phyloP scores from a whole-genome alignment of 2,797 vertebrate genomes.

The Sparus aurata region DNA sequence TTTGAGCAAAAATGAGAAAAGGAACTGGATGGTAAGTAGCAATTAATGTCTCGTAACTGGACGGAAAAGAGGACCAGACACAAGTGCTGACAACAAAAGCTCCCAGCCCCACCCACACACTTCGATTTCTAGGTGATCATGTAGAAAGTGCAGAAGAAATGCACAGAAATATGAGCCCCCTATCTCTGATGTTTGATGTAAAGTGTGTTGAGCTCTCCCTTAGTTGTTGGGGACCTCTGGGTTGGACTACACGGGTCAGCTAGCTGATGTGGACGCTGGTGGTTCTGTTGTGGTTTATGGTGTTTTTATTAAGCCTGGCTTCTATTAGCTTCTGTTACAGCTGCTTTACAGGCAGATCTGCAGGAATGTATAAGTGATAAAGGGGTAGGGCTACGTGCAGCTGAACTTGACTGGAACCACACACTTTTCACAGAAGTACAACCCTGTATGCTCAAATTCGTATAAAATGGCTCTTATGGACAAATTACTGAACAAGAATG shows the following conservation, averaged over 20 bases:
- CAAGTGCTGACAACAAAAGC: not conserved
- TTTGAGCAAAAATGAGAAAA: not conserved
- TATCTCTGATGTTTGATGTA: slow-evolving; percentile 34
- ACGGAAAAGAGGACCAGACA: not conserved
- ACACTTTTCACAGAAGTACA: not conserved
- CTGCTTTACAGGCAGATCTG: slow-evolving; percentile 5
- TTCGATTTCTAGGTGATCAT: not conserved
- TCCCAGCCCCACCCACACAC: not conserved
- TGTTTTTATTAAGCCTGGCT: slow-evolving; percentile 39
- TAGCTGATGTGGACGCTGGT: slow-evolving; percentile 1
- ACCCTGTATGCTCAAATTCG: too few relatives aligned
- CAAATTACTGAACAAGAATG: too few relatives aligned
- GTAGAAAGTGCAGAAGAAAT: not conserved
- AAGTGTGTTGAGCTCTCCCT: not conserved
- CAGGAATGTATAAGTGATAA: not conserved
- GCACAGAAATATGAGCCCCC: not conserved
- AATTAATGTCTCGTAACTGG: not conserved
- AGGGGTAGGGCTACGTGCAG: not conserved
- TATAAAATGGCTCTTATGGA: too few relatives aligned
- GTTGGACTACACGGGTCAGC: not conserved
- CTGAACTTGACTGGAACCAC: not conserved
- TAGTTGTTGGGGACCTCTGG: not conserved
- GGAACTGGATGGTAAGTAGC: not conserved
- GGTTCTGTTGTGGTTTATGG: slow-evolving; percentile 9
- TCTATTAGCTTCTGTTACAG: slow-evolving; percentile 14